Evolutionary conservation across 1,140 invertebrate genomes (phyloP), one percentile per base, ranked within the genome.

Genomic region (Copidosoma floridanum): DNA sequence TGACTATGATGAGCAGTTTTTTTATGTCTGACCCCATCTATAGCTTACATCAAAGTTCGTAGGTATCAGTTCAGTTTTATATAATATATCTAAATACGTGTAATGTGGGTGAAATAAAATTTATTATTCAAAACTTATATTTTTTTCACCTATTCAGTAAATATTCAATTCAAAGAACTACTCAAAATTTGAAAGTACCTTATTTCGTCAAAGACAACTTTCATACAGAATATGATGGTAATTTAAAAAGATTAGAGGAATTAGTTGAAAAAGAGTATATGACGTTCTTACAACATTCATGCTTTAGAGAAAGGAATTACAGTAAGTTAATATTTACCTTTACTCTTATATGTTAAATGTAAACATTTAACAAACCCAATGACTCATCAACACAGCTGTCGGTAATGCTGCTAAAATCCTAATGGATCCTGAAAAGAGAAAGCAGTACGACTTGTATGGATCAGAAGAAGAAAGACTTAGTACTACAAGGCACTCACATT

Each of bases 131-230:
- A 32, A 32, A 12, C 29, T 32, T 12, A 27, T 20, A 37, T 43
- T 51, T 20, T 54, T 64, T 57, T 21, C 44, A 26, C 50, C 51
- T 55, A 57, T 65, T 67, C 65, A 94, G 92, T 57, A 95, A 95
- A 86, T 96, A 94, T 80, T 83, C 87, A 21, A 82, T 93, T 53
- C 82, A 85, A 68, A 84, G 90, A 68, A 85, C 83, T 58, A 97
- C 94, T 2, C 82, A 85, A 63, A 86, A 88, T 67, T 77, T 95
- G 18, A 85, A 88, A 78, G 85, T 99, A 43, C 88, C 92, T 2
- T 99, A 98, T 78, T 99, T 89, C 79, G 96, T 99, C 26, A 97
- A 97, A 79, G 92, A 95, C 64, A 97, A 95, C 76, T 99, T 99
- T 83, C 88, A 91, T 72, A 85, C 85, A 0, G 94, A 98, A 71